These are phyloP conservation scores for Halichondria panicea DNA, from an alignment of 37 sponge, comb jelly and placozoan species.

Conservation along the genomic window DNA sequence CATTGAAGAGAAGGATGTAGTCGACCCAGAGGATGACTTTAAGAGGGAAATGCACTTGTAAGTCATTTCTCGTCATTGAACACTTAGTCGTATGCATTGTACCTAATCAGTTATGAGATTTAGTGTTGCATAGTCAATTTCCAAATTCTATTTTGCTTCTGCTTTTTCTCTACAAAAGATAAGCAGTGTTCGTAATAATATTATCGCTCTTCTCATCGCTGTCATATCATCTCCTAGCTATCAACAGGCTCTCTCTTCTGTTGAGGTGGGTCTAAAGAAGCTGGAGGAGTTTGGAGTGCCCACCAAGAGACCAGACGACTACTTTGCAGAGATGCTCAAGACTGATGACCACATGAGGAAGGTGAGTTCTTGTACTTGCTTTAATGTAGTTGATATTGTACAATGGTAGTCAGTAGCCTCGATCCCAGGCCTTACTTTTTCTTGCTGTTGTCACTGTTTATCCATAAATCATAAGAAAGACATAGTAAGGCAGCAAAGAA, in stretches of 20 bases:
- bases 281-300: constrained; percentile 68
- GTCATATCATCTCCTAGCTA: constrained; percentile 14
- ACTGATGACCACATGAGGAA: constrained; percentile 97
- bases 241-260: constrained; percentile 58
- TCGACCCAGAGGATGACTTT: constrained; percentile 81
- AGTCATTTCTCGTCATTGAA: constrained; percentile 9
- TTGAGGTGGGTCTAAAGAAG: constrained; percentile 48
- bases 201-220: not conserved
- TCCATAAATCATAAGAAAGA: too few species aligned
- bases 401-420: too few species aligned
- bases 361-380: constrained; percentile 30
- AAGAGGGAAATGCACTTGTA: constrained; percentile 88
- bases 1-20: constrained; percentile 27
- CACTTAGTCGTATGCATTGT: not conserved
- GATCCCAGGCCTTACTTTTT: too few species aligned
- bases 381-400: too few species aligned
- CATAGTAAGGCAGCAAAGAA: too few species aligned
- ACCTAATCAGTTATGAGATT: not conserved
- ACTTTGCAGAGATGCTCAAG: constrained; percentile 99
- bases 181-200: not conserved
- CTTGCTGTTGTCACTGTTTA: too few species aligned
- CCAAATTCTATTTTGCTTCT: not conserved
- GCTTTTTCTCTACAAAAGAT: not conserved
- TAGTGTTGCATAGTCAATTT: not conserved
- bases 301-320: constrained; percentile 85